Conservation (phyloP, 2,888 invertebrate species). For the Sphaerophoria taeniata region DNA sequence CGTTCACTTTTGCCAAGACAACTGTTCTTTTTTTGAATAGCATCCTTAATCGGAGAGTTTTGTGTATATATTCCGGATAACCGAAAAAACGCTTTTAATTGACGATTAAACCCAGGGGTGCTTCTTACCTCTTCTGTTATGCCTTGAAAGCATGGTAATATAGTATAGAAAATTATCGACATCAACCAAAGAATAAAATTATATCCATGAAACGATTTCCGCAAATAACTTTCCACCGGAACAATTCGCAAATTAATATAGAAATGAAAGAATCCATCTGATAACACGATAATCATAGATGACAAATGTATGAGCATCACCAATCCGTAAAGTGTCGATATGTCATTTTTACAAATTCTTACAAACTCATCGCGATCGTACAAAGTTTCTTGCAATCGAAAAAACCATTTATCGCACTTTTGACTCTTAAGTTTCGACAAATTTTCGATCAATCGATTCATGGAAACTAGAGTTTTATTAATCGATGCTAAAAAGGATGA, state of each 20-base stretch:
- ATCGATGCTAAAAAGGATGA: too few relatives aligned
- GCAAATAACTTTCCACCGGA: not conserved
- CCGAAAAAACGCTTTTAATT: too few relatives aligned
- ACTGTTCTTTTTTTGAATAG: too few relatives aligned
- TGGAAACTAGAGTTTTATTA: not conserved
- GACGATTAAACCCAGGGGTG: too few relatives aligned
- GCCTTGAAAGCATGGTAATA: not conserved
- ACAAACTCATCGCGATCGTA: not conserved
- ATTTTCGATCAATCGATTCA: not conserved
- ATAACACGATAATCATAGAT: not conserved
- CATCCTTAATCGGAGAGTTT: too few relatives aligned
- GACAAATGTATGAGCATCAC: not conserved
- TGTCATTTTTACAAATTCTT: not conserved
- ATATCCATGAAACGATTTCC: not conserved
- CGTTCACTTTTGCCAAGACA: too few relatives aligned
- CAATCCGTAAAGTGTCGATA: not conserved
- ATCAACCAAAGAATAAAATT: not conserved
- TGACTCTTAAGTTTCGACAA: not conserved
- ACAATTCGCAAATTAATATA: not conserved
- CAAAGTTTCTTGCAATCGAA: not conserved
- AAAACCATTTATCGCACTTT: not conserved
- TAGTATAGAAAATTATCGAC: not conserved
- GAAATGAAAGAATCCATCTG: not conserved
- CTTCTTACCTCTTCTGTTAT: conserved; percentile 4
- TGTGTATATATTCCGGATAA: too few relatives aligned